Base-by-base conservation (phyloP, 2,113 vertebrate species). In the Indicator indicator region DNA sequence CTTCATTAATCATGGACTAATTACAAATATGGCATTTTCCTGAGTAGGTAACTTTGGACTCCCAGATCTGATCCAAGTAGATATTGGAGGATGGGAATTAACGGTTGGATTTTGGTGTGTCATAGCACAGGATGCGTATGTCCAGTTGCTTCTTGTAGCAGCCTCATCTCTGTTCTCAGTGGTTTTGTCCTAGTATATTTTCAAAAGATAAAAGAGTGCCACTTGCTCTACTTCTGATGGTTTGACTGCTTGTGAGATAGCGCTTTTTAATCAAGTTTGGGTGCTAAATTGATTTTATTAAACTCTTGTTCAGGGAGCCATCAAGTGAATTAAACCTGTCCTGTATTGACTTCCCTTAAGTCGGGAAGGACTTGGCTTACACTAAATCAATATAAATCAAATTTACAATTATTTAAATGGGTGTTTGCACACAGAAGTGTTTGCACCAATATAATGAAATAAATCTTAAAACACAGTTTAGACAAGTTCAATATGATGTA, bases 291-390 rank as follows among this genome's bases (percentile, higher is more conserved):
- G 79, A 90, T 95, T 81, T 75, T 69, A 55, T 89, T 95, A 82
- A 93, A 75, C 54, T 78, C 69, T 83, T 70, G 52, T 74, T 83
- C 67, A 58, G 89, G 69, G 75, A 93, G 12, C 50, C 62, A 42
- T 90, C 76, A 86, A 59, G 50, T 74, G 71, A 95, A 89, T 96
- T 87, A 91, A 95, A 93, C 62, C 44, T 44, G 79, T 91, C 94
- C 85, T 75, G 15, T 78, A 88, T 72, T 91, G 90, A 81, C 58
- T 83, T 91, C 32, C n/a, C 30, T 65, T 77, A 90, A 91, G 32
- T 36, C 65, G 70, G 77, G 83, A 88, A 55, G 33, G 36, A 72
- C n/a, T 93, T 88, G 76, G 62, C 32, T 73, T 86, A 71, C 2
- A 6, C 21, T 88, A 62, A 83, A 78, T 95, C 93, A 88, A 91